Percentiles rank a stretch among this genome's conserved stretches.
These are phyloP conservation scores for Actenoides hombroni DNA, from an alignment of 2,113 vertebrate genomes.

Conservation along the genomic window DNA sequence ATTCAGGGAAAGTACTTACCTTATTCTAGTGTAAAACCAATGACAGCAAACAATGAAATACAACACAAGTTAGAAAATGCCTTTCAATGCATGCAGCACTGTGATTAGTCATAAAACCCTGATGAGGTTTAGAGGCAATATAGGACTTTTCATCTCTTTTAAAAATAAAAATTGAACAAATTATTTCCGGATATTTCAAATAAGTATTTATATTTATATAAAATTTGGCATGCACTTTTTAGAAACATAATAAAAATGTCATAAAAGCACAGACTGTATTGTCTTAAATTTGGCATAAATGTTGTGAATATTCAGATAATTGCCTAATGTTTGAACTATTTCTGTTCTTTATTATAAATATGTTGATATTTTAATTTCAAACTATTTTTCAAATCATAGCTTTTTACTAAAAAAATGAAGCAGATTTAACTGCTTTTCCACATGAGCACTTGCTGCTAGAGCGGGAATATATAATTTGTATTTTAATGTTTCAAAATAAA, in stretches of 20 bases:
- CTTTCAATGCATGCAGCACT: slow-evolving; percentile 91
- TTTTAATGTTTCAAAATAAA: slow-evolving; percentile 32
- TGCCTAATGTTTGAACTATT: slow-evolving; percentile 1
- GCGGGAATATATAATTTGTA: slow-evolving; percentile 34
- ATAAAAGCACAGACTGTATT: slow-evolving; percentile 62
- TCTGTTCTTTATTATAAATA: slow-evolving; percentile 27
- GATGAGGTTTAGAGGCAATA: slow-evolving; percentile 86
- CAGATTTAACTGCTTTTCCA: slow-evolving; percentile 39
- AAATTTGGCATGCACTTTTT: slow-evolving; percentile 79
- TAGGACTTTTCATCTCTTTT: slow-evolving; percentile 84
- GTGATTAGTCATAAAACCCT: slow-evolving; percentile 95
- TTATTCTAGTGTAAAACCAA: slow-evolving; percentile 97
- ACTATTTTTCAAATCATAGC: background rate
- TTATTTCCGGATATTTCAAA: slow-evolving; percentile 75
- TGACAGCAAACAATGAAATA: slow-evolving; percentile 99
- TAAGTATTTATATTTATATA: slow-evolving; percentile 57
- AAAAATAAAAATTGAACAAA: slow-evolving; percentile 85
- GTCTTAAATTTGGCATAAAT: slow-evolving; percentile 78
- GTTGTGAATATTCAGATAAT: slow-evolving; percentile 55
- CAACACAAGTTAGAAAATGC: slow-evolving; percentile 97
- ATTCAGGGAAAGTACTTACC: slow-evolving; percentile 86
- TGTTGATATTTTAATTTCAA: slow-evolving; percentile 46
- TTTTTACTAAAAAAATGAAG: slow-evolving; percentile 50
- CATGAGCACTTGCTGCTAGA: background rate
- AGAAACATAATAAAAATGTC: slow-evolving; percentile 63